Base-by-base conservation (phyloP, 2,113 vertebrate species). In the Salminus brasiliensis region DNA sequence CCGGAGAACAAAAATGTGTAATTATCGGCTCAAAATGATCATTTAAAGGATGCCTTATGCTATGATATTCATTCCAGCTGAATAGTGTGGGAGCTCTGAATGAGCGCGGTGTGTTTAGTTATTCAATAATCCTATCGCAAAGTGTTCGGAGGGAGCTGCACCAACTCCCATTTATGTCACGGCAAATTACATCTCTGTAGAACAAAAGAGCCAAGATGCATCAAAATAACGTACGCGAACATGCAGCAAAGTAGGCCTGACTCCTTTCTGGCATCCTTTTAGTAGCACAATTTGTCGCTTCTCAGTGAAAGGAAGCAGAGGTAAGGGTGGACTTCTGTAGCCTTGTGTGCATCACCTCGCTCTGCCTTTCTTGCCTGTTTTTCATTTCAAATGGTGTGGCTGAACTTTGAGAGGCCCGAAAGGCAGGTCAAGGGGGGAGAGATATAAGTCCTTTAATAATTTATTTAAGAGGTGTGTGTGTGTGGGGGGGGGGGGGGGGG, bases 401-500 rank as follows among this genome's bases (percentile, higher is more conserved):
- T 95, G 94, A 96, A 94, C 95, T 97, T 94, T 94, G 93, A 93
- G 93, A 94, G 92, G 91, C 94, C 94, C 93, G 90, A 88, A 95
- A 95, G 93, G 85, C 88, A 83, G 32, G 78, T 85, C 85, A 90
- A 88, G 90, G 91, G 93, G 94, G 88, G 88, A 90, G 90, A 94
- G 93, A 95, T 92, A 94, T 95, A 95, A 95, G 95, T 95, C 94
- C 94, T 97, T 98, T 97, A 99, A 99, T 99, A 96, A 98, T 98
- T 98, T 98, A 98, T 99, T 97, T 95, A 91, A 89, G 86, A 91
- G 90, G 95, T 92, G 93, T 92, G 94, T 93, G 74, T 12, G 30
- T 5, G 30, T 21, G 32, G 18, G 65, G 21, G 11, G 11, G 72
- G 11, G 11, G 72, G 18, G 41, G 16, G 82, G 23, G 47, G 47